Percentiles rank a stretch among this genome's conserved stretches.
Evolutionary conservation across 2,113 vertebrate species (phyloP).

Genomic region (Copsychus sechellarum): DNA sequence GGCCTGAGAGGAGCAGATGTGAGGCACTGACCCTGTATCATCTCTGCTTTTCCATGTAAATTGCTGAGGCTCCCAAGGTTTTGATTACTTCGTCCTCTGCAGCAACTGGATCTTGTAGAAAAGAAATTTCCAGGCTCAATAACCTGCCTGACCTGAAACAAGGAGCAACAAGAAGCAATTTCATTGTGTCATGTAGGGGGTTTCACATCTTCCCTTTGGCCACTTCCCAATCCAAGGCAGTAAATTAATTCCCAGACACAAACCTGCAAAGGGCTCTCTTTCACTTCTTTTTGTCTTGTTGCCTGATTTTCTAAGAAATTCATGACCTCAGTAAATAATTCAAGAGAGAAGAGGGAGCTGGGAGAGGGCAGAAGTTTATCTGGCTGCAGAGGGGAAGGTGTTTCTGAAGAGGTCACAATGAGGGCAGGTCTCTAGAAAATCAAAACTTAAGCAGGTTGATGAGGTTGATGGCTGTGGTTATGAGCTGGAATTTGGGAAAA

Average conservation of each 20-base stretch:
- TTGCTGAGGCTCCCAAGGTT: not conserved
- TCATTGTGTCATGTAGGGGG: fast-evolving
- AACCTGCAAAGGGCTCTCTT: not conserved
- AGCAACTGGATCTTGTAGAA: not conserved
- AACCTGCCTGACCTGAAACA: not conserved
- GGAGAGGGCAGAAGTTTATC: not conserved
- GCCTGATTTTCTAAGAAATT: not conserved
- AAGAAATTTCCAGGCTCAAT: not conserved
- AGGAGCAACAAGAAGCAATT: not conserved
- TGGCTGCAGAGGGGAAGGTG: not conserved
- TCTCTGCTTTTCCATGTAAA: not conserved
- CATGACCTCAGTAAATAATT: not conserved
- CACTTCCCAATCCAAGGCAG: not conserved
- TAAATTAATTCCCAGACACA: not conserved
- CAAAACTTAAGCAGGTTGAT: not conserved
- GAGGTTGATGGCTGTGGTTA: not conserved
- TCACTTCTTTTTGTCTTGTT: not conserved
- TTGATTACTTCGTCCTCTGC: not conserved
- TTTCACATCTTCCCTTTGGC: not conserved
- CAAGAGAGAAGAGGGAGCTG: not conserved
- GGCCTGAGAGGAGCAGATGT: not conserved
- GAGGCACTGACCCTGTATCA: fast-evolving
- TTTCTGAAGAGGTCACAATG: not conserved
- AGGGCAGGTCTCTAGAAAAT: not conserved
- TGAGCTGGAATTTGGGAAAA: not conserved